Base-by-base conservation (phyloP, 2,888 invertebrate species). In the Cheilosia vulpina region DNA sequence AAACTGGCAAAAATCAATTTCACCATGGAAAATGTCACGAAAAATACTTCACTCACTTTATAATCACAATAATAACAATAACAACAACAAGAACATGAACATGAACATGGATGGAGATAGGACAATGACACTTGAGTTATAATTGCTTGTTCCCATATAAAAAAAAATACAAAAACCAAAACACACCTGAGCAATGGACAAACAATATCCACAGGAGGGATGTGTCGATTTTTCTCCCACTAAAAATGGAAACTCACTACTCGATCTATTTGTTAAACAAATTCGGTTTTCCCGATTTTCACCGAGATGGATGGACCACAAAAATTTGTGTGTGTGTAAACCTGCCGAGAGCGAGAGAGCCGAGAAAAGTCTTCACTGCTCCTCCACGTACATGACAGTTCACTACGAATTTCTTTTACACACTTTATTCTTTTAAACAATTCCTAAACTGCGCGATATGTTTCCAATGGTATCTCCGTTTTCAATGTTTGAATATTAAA, bases 1-100 rank as follows among this genome's bases (percentile, higher is more conserved):
- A 73, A 79, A 79, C 52, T 76, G 85, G 76, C 81, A 85, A 81
- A 85, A 85, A 85, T 85, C 85, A 85, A 85, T 85, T 85, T 85
- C 62, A 21, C 80, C 80, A 60, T 58, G 57, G 60, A 68, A 72
- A 82, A 71, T 82, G 82, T 82, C 78, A 76, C 55, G 69, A 76
- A 68, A 31, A 24, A 69, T 52, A 21, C 17, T 57, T 63, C 65
- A 66, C 41, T 65, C 47, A 73, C 65, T 69, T 62, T 17, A 53
- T 15, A 52, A 84, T 60, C 65, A 76, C 69, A 75, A 68, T 43
- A 53, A 84, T 58, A 47, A 72, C 31, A 66, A 72, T 19, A 66
- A 72, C 17, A 73, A 80, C 55, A 66, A 66, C 41, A 53, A 57
- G 53, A 60, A 58, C 53, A 85, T 58, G 53, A 60, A 58, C 53